Evolutionary conservation across 2,888 invertebrate genomes (phyloP).

Genomic region (Rambutsinella grinnellia): DNA sequence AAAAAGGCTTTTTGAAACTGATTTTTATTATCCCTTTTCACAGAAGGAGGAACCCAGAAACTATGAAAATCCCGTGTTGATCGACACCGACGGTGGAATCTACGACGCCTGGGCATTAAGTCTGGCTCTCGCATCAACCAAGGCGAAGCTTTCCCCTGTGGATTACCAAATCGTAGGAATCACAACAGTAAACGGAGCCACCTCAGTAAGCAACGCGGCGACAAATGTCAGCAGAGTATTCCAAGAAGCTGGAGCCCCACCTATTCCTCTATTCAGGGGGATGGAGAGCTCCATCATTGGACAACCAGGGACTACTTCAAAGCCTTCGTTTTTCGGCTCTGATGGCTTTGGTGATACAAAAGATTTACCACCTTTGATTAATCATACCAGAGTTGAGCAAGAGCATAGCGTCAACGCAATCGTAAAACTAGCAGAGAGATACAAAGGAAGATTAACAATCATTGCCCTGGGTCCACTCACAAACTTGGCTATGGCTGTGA

Average conservation of each 20-base stretch:
- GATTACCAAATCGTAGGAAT: slow-evolving; percentile 76
- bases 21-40: too few species aligned
- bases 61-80: slow-evolving; percentile 37
- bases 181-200: slow-evolving; percentile 83
- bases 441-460: slow-evolving; percentile 66
- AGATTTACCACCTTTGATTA: slow-evolving; percentile 52
- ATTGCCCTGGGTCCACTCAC: slow-evolving; percentile 78
- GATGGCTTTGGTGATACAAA: slow-evolving; percentile 68
- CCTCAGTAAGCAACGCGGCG: slow-evolving; percentile 77
- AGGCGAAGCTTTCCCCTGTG: slow-evolving; percentile 68
- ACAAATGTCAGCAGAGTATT: slow-evolving; percentile 76
- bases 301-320: slow-evolving; percentile 65
- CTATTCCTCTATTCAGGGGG: slow-evolving; percentile 61
- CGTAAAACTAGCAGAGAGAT: slow-evolving; percentile 60
- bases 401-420: slow-evolving; percentile 66
- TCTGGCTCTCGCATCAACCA: slow-evolving; percentile 70
- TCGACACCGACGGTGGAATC: slow-evolving; percentile 62
- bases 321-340: slow-evolving; percentile 68
- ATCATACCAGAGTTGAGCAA: slow-evolving; percentile 59
- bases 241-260: neutral
- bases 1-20: too few species aligned
- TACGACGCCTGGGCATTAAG: slow-evolving; percentile 76
- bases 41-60: neutral
- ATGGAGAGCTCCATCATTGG: slow-evolving; percentile 52
- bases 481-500: slow-evolving; percentile 82